Percentiles rank a stretch among this genome's conserved stretches.
phyloP scores from a whole-genome alignment of 2,113 vertebrate genomes.

The Lepus timidus region DNA sequence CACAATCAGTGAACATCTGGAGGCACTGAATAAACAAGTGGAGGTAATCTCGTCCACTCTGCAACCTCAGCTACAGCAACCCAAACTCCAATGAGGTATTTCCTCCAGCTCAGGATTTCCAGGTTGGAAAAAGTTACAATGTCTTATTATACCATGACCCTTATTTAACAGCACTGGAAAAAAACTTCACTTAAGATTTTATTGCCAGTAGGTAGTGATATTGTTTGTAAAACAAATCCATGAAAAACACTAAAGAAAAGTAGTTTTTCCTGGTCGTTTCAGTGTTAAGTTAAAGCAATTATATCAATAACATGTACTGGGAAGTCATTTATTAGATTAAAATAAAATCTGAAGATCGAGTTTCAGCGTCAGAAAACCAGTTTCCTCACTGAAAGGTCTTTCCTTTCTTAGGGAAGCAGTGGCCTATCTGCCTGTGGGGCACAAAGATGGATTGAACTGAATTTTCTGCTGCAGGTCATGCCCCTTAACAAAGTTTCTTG shows the following conservation, averaged over 20 bases:
- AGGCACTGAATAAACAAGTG: neutral
- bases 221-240: neutral
- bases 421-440: neutral
- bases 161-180: conserved; percentile 39
- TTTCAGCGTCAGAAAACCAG: conserved; percentile 34
- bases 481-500: neutral
- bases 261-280: neutral
- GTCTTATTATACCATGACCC: neutral
- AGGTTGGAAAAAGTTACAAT: neutral
- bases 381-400: neutral
- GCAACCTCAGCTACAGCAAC: neutral
- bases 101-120: neutral
- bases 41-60: neutral
- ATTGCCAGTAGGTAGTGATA: neutral
- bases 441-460: neutral
- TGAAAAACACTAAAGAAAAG: neutral
- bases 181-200: neutral
- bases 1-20: neutral
- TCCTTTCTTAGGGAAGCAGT: neutral
- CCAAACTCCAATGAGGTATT: neutral
- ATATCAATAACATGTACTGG: neutral
- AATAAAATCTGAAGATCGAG: neutral
- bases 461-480: neutral
- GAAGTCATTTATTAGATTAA: neutral
- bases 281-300: neutral